Percentiles rank a stretch among this genome's conserved stretches.
phyloP scores from a whole-genome alignment of 2,888 invertebrate species.

The Volucella bombylans region DNA sequence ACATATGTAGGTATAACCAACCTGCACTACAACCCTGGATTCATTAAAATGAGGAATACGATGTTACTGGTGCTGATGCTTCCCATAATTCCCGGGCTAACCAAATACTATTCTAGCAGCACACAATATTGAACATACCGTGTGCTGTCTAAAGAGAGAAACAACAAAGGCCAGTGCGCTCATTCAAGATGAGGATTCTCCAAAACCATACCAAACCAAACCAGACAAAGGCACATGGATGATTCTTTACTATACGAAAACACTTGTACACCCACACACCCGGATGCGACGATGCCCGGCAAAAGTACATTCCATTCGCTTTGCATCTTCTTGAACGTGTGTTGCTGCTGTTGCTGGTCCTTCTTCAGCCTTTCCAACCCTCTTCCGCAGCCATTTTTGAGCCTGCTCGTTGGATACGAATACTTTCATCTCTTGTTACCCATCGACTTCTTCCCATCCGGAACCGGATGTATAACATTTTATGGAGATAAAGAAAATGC shows the following conservation, averaged over 20 bases:
- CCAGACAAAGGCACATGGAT: slow-evolving; percentile 25
- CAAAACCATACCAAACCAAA: neutral
- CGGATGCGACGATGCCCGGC: slow-evolving; percentile 33
- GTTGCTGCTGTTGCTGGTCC: slow-evolving; percentile 5
- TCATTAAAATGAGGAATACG: slow-evolving; percentile 49
- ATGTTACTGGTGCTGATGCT: slow-evolving; percentile 30
- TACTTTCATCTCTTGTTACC: slow-evolving; percentile 27
- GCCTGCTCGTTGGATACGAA: slow-evolving; percentile 1
- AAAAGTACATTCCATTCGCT: slow-evolving; percentile 28
- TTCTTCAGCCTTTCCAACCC: slow-evolving; percentile 39
- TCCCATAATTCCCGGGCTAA: slow-evolving; percentile 68
- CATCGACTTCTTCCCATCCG: slow-evolving; percentile 42
- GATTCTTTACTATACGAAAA: slow-evolving; percentile 12
- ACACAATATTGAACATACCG: neutral
- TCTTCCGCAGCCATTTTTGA: slow-evolving; percentile 32
- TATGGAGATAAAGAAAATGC: slow-evolving; percentile 61
- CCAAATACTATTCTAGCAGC: slow-evolving; percentile 57
- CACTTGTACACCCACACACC: slow-evolving; percentile 33
- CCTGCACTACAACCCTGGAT: slow-evolving; percentile 54
- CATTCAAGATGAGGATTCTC: slow-evolving; percentile 38
- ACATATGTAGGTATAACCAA: neutral
- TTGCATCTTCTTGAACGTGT: slow-evolving; percentile 44
- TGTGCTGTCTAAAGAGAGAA: slow-evolving; percentile 38
- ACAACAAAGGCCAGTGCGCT: slow-evolving; percentile 14
- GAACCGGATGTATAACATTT: slow-evolving; percentile 70